Base-by-base conservation (phyloP, 2,113 vertebrate genomes). In the Rallus limicola region DNA sequence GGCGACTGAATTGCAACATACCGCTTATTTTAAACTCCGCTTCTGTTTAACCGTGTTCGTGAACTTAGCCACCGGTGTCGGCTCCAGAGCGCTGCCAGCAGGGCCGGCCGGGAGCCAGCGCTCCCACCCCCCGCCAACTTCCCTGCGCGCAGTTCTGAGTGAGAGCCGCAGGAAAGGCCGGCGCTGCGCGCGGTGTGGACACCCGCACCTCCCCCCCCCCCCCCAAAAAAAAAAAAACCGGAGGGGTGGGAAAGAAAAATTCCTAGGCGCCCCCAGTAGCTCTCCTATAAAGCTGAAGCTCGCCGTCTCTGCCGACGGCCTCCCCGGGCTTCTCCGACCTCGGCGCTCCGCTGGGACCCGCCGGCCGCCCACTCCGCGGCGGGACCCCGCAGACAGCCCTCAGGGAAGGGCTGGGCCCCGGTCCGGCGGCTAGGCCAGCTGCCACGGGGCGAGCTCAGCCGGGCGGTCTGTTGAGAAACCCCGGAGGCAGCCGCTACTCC, bases 151-250 rank as follows among this genome's bases (percentile, higher is more conserved):
- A 11, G 10, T 15, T 28, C 10, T 8, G 23, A 36, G 28, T 1
- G 18, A 3, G 10, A 16, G 24, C 3, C 4, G 48, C n/a, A 9
- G 78, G 33, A 28, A 42, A 25, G 56, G n/a, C 1, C 42, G 3
- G 34, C 13, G 34, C 68, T 3, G 4, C 1, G 3, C 26, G 15
- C 71, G 4, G 1, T 1, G 58, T 1, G 9, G 15, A 29, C 21
- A 42, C 42, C 42, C 42, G 13, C 42, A 44, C 42, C 16, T 6
- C 10, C 13, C 16, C 44, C 42, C 42, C 6, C 10, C 13, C 16
- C 42, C 42, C 14, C 29, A 13, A 42, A 65, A 25, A 14, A 40
- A 11, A 52, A 6, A 6, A 3, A 10, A 44, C 17, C 5, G 13
- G 15, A 31, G 4, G 13, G 42, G 42, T 16, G 44, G 48, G 48